Evolutionary conservation across 2,797 vertebrate species (phyloP), one percentile per base, ranked within the genome.

Genomic region (Momotus momota): DNA sequence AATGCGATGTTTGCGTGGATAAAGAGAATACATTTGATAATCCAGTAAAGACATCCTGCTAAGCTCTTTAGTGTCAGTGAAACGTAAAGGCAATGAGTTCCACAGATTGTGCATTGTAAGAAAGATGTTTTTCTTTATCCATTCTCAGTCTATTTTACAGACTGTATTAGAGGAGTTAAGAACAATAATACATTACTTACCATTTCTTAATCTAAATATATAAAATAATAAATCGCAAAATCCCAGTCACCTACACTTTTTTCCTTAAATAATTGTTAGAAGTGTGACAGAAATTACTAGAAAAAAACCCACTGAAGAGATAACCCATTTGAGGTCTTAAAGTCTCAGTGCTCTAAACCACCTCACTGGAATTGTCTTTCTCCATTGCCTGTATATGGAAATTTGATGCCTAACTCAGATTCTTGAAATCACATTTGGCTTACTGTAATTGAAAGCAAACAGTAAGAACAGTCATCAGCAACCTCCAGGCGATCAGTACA

Each of bases 21-120:
- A 95, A 95, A 75, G 40, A 67, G 73, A 69, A 60, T 64, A 61
- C 66, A 51, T 60, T 81, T 54, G 80, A 74, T 93, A 96, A 97
- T 88, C 93, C 91, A 79, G 66, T 62, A 49, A 96, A 90, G 93
- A 84, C 70, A 84, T 77, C 66, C 90, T 64, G 45, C 87, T 94
- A 95, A 96, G 73, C 80, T 93, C 94, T 90, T 96, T 90, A 94
- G 54, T 33, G 77, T 77, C 93, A 91, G 55, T 70, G 80, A 90
- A 90, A 94, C 64, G 77, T 66, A 70, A 83, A 7, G 48, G 78
- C 92, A 95, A 71, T 57, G 78, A 94, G 67, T 86, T 92, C 70
- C 67, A 71, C 85, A 94, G 91, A 92, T 80, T 77, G 15, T 55
- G 52, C 33, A 13, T 66, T 80, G 62, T 20, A 14, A 73, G 83